These are phyloP conservation scores for Glaucopsyche alexis DNA, from an alignment of 2,888 invertebrate species.

Conservation along the genomic window DNA sequence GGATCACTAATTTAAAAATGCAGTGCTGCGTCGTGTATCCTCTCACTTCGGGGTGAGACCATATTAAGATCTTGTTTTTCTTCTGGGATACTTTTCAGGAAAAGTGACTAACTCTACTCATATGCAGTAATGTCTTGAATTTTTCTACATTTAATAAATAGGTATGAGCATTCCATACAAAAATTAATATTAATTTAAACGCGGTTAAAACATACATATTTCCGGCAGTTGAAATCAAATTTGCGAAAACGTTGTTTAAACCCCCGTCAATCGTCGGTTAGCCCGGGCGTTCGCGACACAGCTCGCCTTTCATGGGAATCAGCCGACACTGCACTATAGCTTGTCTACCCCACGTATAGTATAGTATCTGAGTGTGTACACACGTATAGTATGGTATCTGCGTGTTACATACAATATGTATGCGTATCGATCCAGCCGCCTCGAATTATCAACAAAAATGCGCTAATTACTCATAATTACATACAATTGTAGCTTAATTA, in stretches of 20 bases:
- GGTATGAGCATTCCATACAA: background rate
- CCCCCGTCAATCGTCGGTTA: slow-evolving; percentile 34
- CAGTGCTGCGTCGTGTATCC: too few species aligned
- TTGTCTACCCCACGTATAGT: slow-evolving; percentile 31
- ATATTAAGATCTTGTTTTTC: too few species aligned
- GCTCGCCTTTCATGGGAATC: slow-evolving; percentile 55
- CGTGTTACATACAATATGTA: background rate
- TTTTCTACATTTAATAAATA: too few species aligned
- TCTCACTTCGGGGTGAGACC: too few species aligned
- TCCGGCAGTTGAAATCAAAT: background rate
- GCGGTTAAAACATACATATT: too few species aligned
- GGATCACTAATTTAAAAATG: too few species aligned
- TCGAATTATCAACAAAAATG: background rate
- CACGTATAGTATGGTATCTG: background rate
- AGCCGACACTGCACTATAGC: slow-evolving; percentile 44
- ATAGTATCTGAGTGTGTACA: background rate
- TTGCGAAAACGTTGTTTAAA: slow-evolving; percentile 29
- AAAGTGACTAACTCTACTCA: too few species aligned
- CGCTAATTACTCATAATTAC: background rate
- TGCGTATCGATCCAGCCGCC: background rate
- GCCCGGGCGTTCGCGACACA: slow-evolving; percentile 46
- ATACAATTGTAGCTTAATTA: background rate
- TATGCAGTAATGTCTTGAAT: too few species aligned
- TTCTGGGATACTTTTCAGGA: too few species aligned
- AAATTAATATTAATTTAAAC: background rate